Base-by-base conservation (phyloP, 2,888 invertebrate species). In the Schizaphis graminum region DNA sequence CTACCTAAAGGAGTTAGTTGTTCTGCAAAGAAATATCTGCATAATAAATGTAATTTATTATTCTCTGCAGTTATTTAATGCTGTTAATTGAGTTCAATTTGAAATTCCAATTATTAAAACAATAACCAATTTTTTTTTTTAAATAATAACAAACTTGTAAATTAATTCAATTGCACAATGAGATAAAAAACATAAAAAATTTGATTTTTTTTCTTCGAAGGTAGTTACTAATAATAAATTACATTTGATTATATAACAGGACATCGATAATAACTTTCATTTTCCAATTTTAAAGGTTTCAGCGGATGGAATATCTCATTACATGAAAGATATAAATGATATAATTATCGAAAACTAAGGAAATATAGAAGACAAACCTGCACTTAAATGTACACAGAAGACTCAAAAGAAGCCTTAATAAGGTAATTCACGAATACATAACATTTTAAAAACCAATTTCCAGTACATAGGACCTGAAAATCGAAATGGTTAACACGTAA, bases 31-130 rank as follows among this genome's bases (percentile, higher is more conserved):
- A 41, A 57, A 92, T 86, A 92, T 86, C 26, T 47, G 61, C 87
- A 92, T 92, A 87, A n/a, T 49, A 49, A 61, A 92, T 61, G 41
- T 87, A 92, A 87, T 92, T 87, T 91, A 57, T 85, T 86, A 41
- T 86, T 57, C 11, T 57, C 57, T 24, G 41, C 28, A n/a, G 35
- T 91, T 57, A n/a, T 86, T 91, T 85, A n/a, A 57, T 35, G 57
- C 21, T n/a, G n/a, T 86, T 44, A n/a, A 91, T 85, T 86, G 85
- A 85, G 41, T 86, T 26, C 11, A 10, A 56, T 89, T 89, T 28
- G 8, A 35, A 91, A 86, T 86, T 67, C 5, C 24, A 61, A 90
- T 67, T 61, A 24, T 53, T 35, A 24, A 35, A 21, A 88, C 35
- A 88, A 88, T 53, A 35, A 53, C 53, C 35, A 56, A 35, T 44